Conservation (phyloP, 2,113 vertebrate species). For the Mesocricetus auratus region DNA sequence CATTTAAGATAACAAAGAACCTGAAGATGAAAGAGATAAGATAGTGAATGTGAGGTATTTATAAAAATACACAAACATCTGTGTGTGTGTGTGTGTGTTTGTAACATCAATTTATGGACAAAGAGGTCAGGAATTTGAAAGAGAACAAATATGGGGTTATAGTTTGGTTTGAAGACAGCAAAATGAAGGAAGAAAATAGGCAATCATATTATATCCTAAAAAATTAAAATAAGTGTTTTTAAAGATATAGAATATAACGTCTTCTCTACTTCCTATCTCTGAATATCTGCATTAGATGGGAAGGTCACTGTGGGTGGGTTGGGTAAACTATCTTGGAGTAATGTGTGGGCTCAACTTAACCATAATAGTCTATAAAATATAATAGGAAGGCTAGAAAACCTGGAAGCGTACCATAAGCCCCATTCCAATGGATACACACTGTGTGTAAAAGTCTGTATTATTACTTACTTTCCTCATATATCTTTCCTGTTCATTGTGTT, state of each 20-base stretch:
- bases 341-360: fast-evolving
- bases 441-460: background rate
- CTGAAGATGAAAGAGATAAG: background rate
- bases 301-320: background rate
- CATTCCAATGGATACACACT: background rate
- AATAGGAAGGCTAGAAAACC: background rate
- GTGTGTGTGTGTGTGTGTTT: too few species aligned
- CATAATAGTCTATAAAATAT: background rate
- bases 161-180: background rate
- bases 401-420: background rate
- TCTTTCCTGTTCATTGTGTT: background rate
- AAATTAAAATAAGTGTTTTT: background rate
- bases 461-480: background rate
- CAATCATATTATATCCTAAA: background rate
- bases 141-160: background rate
- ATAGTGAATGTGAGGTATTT: background rate
- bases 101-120: background rate
- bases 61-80: too few species aligned
- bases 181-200: background rate
- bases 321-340: background rate
- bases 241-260: background rate
- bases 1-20: background rate
- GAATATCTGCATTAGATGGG: background rate
- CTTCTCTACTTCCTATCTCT: background rate
- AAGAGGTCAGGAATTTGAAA: background rate